Evolutionary conservation across 2,888 invertebrate genomes (phyloP).

Genomic region (Lomographa bimaculata): DNA sequence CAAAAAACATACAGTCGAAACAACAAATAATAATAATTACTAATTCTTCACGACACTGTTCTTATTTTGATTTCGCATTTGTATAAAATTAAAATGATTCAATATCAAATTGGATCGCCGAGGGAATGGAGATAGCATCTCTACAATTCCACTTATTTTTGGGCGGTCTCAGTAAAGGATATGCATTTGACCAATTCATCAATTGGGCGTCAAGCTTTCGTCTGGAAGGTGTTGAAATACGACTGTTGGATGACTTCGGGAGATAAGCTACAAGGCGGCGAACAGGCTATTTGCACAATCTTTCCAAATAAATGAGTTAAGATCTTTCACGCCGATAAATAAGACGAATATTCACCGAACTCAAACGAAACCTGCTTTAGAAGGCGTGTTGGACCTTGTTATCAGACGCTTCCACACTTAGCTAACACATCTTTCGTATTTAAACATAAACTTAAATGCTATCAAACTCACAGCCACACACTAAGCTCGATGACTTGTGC

Average conservation of each 20-base stretch:
- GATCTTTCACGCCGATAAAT: slow-evolving; percentile 57
- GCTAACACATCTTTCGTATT: slow-evolving; percentile 27
- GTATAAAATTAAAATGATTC: no score
- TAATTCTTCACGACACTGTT: no score
- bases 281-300: slow-evolving; percentile 69
- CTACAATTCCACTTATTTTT: slow-evolving; percentile 42
- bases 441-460: no score
- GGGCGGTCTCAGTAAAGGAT: slow-evolving; percentile 41
- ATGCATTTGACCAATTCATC: slow-evolving; percentile 45
- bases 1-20: no score
- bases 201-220: slow-evolving; percentile 38
- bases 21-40: no score
- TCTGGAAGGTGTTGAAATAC: slow-evolving; percentile 52
- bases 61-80: no score
- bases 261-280: slow-evolving; percentile 65
- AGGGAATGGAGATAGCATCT: slow-evolving; percentile 45
- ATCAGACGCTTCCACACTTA: slow-evolving; percentile 30
- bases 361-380: slow-evolving; percentile 37
- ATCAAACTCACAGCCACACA: no score
- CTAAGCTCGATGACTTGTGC: no score
- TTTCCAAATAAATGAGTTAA: slow-evolving; percentile 59
- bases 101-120: slow-evolving; percentile 19
- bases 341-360: slow-evolving; percentile 46
- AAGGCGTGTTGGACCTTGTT: slow-evolving; percentile 9
- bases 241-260: slow-evolving; percentile 46